phyloP scores from a whole-genome alignment of 2,797 vertebrate genomes.

The Pseudochromis fuscus region DNA sequence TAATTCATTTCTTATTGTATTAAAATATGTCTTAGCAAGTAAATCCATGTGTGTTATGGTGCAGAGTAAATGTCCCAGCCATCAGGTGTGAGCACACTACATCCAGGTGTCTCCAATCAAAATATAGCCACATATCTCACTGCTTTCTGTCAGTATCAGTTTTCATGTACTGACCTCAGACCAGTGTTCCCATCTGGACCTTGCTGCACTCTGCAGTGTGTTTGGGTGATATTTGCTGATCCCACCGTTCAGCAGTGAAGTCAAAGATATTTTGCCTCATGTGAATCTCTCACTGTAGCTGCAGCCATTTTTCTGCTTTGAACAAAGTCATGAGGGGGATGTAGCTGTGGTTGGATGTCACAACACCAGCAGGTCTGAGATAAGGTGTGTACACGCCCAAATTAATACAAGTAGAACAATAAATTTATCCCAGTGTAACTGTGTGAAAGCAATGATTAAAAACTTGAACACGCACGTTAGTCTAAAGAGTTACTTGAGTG shows the following conservation, averaged over 20 bases:
- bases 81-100: too few relatives aligned
- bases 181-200: background rate
- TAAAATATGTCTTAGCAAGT: background rate
- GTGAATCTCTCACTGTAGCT: background rate
- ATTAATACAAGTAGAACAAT: too few relatives aligned
- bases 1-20: too few relatives aligned
- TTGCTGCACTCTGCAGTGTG: background rate
- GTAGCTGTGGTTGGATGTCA: background rate
- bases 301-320: background rate
- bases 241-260: background rate
- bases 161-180: constrained; percentile 8
- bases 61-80: background rate
- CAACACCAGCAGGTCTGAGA: background rate
- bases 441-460: background rate
- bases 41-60: background rate
- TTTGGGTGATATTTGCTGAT: background rate
- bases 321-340: background rate
- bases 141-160: constrained; percentile 1
- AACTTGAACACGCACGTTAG: background rate
- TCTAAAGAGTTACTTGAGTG: background rate
- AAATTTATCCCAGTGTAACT: background rate
- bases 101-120: background rate
- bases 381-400: background rate
- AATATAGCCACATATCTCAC: background rate
- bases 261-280: constrained; percentile 4